A percentile compares a stretch with the other conserved stretches of the same genome.
Conservation (phyloP, 2,113 vertebrate genomes). For the Asarcornis scutulata region DNA sequence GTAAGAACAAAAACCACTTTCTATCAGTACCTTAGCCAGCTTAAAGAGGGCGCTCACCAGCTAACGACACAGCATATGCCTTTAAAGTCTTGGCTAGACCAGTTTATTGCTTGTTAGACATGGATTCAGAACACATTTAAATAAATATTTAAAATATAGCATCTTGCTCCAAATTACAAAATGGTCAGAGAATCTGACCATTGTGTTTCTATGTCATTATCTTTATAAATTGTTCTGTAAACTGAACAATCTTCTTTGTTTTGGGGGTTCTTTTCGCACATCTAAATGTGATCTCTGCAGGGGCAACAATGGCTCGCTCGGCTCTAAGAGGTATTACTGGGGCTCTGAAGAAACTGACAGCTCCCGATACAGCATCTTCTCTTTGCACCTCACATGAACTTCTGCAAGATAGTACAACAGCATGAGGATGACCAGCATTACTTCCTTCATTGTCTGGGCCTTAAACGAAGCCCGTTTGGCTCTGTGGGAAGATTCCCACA, state of each 20-base stretch:
- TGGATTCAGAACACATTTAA: slow-evolving; percentile 75
- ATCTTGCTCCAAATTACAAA: slow-evolving; percentile 76
- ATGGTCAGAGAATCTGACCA: slow-evolving; percentile 78
- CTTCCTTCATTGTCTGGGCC: background rate
- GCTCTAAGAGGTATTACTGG: background rate
- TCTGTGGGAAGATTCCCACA: background rate
- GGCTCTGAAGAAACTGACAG: background rate
- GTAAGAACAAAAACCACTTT: slow-evolving; percentile 73
- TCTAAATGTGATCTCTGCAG: background rate
- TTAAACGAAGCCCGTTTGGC: background rate
- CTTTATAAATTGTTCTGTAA: slow-evolving; percentile 68
- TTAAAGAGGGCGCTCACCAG: slow-evolving; percentile 89
- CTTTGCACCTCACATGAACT: background rate
- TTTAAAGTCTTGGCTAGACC: slow-evolving; percentile 71
- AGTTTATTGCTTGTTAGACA: slow-evolving; percentile 77
- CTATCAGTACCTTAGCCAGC: slow-evolving; percentile 83
- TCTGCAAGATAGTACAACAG: background rate
- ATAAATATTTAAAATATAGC: slow-evolving; percentile 79
- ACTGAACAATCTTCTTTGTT: slow-evolving; percentile 43
- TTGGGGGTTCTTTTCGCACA: background rate
- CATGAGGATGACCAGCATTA: background rate
- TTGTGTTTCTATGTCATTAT: slow-evolving; percentile 68
- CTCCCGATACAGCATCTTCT: background rate
- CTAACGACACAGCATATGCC: slow-evolving; percentile 70
- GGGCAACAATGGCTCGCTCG: background rate